Percentiles rank a stretch among this genome's conserved stretches.
These are phyloP conservation scores for Puffinus mauretanicus DNA, from an alignment of 2,113 vertebrate species.

Conservation along the genomic window DNA sequence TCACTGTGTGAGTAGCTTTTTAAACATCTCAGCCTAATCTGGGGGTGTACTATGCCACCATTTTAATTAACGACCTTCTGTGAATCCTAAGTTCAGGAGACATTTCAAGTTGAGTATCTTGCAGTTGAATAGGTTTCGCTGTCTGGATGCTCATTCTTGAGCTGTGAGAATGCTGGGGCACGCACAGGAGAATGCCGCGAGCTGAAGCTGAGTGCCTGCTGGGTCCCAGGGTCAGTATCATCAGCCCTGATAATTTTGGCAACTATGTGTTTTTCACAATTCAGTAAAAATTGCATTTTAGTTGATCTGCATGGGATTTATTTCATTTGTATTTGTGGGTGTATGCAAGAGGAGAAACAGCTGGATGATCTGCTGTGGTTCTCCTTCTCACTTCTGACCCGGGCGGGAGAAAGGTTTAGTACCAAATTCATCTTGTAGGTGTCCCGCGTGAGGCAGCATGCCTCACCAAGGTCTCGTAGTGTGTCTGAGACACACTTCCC, in stretches of 20 bases:
- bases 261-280: not conserved
- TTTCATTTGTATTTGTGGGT: not conserved
- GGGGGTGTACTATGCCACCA: not conserved
- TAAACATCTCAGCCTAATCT: not conserved
- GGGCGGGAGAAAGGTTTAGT: not conserved
- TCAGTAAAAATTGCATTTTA: not conserved
- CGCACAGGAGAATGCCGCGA: not conserved
- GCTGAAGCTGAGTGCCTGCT: not conserved
- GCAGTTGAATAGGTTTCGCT: not conserved
- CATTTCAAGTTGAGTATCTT: not conserved
- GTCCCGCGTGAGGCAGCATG: not conserved
- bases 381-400: not conserved
- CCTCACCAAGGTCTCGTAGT: not conserved
- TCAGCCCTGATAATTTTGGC: not conserved
- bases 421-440: not conserved
- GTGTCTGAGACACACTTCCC: not conserved
- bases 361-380: accelerated
- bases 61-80: not conserved
- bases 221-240: not conserved
- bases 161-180: not conserved
- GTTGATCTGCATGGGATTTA: not conserved
- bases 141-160: not conserved
- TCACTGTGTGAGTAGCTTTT: not conserved
- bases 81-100: not conserved
- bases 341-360: not conserved